Base-by-base conservation (phyloP, 2,888 invertebrate species). In the Caenorhabditis becei region DNA sequence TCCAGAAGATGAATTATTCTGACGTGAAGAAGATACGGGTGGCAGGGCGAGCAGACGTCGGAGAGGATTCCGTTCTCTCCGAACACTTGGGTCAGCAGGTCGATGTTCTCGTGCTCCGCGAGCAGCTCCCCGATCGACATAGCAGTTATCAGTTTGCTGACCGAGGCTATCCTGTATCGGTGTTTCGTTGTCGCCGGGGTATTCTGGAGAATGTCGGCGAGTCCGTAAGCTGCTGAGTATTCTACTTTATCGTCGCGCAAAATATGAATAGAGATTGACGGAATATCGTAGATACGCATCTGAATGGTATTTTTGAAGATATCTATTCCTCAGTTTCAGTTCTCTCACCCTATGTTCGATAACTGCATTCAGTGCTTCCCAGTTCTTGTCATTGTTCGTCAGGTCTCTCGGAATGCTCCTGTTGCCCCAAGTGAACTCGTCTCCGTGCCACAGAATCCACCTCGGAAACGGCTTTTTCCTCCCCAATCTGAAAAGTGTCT, bases 121-220 rank as follows among this genome's bases (percentile, higher is more conserved):
- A 87, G 41, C 20, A 87, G 78, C 44, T 83, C 66, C 2, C 79
- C 77, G 10, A 87, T 84, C n/a, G 75, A 79, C 85, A 86, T 86
- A 1, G 87, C 82, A 8, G 87, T 87, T 8, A 87, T 63, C 28
- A 84, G 61, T 69, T 87, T 87, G 62, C 78, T 80, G 4, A 87
- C 79, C 14, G 86, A 86, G 1, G 86, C 87, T 28, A 87, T 83
- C 23, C 87, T 77, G 63, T 84, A 86, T 10, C 83, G 79, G 69
- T 82, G 80, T 10, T 35, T 35, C 7, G 84, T 79, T 10, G 49
- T 77, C 8, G 83, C 84, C 41, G 56, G 70, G 8, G 56, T 63
- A 26, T 56, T 63, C 11, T 79, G 63, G 8, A 80, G 61, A n/a
- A 87, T 56, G 77, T 87, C 86, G 16, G 85, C 82, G 53, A 80